Evolutionary conservation across 2,113 vertebrate genomes (phyloP), one percentile per base, ranked within the genome.

Genomic region (Phalacrocorax aristotelis): DNA sequence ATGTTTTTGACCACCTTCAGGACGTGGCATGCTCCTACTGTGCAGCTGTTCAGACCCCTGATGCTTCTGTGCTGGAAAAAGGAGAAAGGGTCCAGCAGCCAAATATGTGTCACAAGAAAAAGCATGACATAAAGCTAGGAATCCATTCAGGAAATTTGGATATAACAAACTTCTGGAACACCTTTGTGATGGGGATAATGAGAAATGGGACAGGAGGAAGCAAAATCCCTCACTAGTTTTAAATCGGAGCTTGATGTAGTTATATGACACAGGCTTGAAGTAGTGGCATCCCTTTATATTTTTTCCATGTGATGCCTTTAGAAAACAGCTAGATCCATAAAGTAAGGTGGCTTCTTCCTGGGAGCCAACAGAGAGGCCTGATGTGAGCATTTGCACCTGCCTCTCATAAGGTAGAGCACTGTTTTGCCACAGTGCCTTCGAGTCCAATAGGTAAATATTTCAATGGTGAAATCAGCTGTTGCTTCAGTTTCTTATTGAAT

Each of bases 391-490:
- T 48, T 58, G 52, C 52, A 36, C 8, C 36, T 57, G 40, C 44
- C 48, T 66, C 52, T 72, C 49, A 18, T 18, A 51, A 86, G 62
- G 38, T 48, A 58, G 32, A 55, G 72, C 23, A 10, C 48, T 49
- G 27, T 20, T 81, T 40, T 71, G 51, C 69, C 48, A 3, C 6
- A 18, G 62, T 88, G 71, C 51, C 44, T 70, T 62, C 74, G n/a
- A 76, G 34, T 38, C 78, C 1, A 0, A n/a, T 3, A 60, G 15
- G 30, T 38, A 32, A 66, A 62, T 0, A 1, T 22, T 11, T 17
- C 68, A 65, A 0, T 34, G 38, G 25, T 52, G 58, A 83, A 89
- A 77, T 62, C 75, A 62, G 26, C 9, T 26, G 5, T 60, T 88
- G 46, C 42, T 46, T 65, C 70, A 80, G 66, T 16, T 9, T 58